A percentile compares a stretch with the other conserved stretches of the same genome.
phyloP scores from a whole-genome alignment of 2,888 invertebrate species.

The Acronicta leporina region DNA sequence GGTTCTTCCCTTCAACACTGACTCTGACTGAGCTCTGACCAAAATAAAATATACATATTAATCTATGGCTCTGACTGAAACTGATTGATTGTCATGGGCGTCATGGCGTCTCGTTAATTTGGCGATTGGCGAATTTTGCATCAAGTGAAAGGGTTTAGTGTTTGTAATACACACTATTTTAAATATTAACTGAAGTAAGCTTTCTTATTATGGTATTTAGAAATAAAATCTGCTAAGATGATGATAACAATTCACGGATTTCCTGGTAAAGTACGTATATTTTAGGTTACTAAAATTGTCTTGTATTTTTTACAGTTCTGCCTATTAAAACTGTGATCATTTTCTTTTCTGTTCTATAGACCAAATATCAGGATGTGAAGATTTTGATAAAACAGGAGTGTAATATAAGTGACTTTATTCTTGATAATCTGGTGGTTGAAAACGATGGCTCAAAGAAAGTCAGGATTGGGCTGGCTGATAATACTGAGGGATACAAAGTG shows the following conservation, averaged over 20 bases:
- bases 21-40: no score
- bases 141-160: not conserved
- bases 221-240: conserved; percentile 66
- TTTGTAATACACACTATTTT: conserved; percentile 6
- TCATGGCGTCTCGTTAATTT: no score
- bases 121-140: conserved; percentile 23
- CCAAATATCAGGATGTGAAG: conserved; percentile 78
- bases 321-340: not conserved
- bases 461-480: conserved; percentile 75
- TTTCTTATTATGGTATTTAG: not conserved
- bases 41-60: no score
- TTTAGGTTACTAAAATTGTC: conserved; percentile 18
- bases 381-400: conserved; percentile 74
- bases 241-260: conserved; percentile 81
- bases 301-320: not conserved
- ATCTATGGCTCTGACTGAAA: no score
- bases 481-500: conserved; percentile 71
- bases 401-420: conserved; percentile 75
- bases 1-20: no score
- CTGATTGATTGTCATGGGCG: no score
- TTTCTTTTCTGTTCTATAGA: conserved; percentile 61
- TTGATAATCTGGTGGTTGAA: conserved; percentile 74
- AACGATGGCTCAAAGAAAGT: conserved; percentile 73
- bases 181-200: not conserved
- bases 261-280: conserved; percentile 68